These are phyloP conservation scores for Clitarchus hookeri DNA, from an alignment of 2,888 invertebrate species.

Conservation along the genomic window DNA sequence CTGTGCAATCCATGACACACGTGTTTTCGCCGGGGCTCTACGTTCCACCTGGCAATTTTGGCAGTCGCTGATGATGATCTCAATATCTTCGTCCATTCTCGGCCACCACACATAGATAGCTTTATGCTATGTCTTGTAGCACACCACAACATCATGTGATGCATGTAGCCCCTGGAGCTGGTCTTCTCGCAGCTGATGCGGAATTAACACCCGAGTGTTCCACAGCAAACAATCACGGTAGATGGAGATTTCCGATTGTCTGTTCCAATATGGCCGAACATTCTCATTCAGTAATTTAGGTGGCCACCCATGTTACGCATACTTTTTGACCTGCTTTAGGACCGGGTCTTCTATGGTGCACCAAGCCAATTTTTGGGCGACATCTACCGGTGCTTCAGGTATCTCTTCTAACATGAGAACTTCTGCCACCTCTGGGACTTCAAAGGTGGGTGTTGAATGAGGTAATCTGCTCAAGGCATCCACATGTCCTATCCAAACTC, in stretches of 20 bases:
- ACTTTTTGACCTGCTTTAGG: too few relatives aligned
- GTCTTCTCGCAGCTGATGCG: background rate
- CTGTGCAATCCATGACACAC: background rate
- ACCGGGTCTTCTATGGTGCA: too few relatives aligned
- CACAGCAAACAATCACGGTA: background rate
- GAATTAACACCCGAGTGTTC: background rate
- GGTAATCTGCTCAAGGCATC: slow-evolving; percentile 10
- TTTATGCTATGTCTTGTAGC: background rate
- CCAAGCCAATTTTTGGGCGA: too few relatives aligned
- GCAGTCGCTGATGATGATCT: background rate
- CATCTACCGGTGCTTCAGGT: too few relatives aligned
- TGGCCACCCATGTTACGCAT: slow-evolving; percentile 28
- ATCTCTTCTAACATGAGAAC: too few relatives aligned
- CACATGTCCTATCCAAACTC: slow-evolving; percentile 28
- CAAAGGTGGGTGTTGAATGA: too few relatives aligned
- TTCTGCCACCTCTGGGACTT: too few relatives aligned
- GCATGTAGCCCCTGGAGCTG: background rate
- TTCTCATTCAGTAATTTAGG: background rate
- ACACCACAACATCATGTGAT: background rate
- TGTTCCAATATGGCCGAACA: background rate
- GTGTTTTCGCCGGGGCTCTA: slow-evolving; percentile 9
- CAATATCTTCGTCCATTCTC: background rate
- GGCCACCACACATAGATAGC: background rate
- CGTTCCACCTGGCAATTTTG: background rate
- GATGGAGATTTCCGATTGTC: background rate